phyloP scores from a whole-genome alignment of 2,113 vertebrate species.

The Sterrhoptilus dennistouni region DNA sequence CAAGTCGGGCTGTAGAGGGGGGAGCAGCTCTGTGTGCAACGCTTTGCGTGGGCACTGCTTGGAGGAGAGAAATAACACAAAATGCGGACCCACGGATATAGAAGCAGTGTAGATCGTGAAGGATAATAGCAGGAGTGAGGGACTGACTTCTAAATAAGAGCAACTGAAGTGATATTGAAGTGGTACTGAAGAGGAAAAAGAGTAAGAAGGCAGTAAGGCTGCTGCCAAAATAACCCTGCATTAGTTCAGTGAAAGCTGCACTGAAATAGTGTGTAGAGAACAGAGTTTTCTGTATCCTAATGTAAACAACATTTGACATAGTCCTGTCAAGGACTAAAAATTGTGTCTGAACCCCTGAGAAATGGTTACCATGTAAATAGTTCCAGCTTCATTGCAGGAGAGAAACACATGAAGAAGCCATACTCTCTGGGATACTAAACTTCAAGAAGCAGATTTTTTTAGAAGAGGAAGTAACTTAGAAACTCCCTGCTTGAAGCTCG shows the following conservation, averaged over 20 bases:
- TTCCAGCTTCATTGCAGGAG: constrained; percentile 27
- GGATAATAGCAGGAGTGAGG: background rate
- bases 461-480: constrained; percentile 61
- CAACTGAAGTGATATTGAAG: background rate
- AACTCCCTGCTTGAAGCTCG: constrained; percentile 67
- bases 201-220: background rate
- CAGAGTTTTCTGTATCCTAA: background rate
- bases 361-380: constrained; percentile 47
- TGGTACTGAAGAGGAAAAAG: background rate
- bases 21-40: background rate
- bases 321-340: constrained; percentile 19
- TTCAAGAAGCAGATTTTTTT: constrained; percentile 39
- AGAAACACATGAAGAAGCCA: constrained; percentile 29
- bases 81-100: background rate
- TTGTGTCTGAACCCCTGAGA: constrained; percentile 29
- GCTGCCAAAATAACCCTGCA: background rate
- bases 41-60: background rate
- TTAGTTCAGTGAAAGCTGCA: background rate
- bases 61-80: background rate
- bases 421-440: constrained; percentile 44
- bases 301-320: constrained; percentile 27
- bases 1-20: background rate
- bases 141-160: background rate
- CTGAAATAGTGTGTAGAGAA: background rate
- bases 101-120: background rate